phyloP scores from a whole-genome alignment of 2,888 invertebrate genomes.

The Cetonia aurata region DNA sequence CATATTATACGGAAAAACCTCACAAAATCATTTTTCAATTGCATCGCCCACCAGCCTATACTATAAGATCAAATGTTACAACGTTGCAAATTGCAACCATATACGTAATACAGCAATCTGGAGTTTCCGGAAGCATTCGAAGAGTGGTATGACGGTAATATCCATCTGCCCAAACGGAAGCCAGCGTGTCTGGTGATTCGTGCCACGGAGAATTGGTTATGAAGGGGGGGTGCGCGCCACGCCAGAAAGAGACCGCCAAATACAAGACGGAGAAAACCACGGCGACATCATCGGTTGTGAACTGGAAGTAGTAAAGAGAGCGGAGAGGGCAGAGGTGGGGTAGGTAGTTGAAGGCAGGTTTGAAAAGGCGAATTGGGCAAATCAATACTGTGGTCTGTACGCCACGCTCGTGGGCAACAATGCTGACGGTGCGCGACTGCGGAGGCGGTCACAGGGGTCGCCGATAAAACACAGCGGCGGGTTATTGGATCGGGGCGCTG shows the following conservation, averaged over 20 bases:
- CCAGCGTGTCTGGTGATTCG: conserved; percentile 50
- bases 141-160: conserved; percentile 53
- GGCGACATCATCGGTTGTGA: conserved; percentile 7
- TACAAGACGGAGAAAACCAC: conserved; percentile 3
- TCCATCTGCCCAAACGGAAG: conserved; percentile 58
- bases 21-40: conserved; percentile 8
- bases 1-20: no score
- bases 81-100: neutral
- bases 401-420: conserved; percentile 49
- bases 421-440: conserved; percentile 38
- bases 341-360: conserved; percentile 35
- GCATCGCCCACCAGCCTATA: neutral
- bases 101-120: conserved; percentile 53
- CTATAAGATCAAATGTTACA: neutral
- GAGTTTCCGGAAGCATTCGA: conserved; percentile 49
- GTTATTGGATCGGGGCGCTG: neutral
- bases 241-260: conserved; percentile 7
- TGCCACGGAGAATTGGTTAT: conserved; percentile 5
- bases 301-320: conserved; percentile 23
- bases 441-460: conserved; percentile 24
- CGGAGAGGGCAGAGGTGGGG: conserved; percentile 28
- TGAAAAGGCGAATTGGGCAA: conserved; percentile 44
- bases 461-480: conserved; percentile 2
- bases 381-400: conserved; percentile 58
- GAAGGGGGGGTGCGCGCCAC: neutral